phyloP scores from a whole-genome alignment of 2,888 invertebrate genomes.

The Lymantria monacha region DNA sequence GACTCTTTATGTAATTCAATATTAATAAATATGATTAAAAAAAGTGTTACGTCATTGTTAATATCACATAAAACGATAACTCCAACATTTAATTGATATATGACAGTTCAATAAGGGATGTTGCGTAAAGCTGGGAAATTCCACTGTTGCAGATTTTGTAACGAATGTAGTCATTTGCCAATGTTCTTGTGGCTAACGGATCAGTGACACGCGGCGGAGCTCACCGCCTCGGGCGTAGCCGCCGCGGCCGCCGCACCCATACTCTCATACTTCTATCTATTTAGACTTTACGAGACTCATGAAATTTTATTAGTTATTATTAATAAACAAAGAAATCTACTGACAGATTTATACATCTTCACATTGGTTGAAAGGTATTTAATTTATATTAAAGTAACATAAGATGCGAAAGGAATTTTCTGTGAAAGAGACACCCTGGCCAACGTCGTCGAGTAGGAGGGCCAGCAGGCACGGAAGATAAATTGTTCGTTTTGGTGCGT shows the following conservation, averaged over 20 bases:
- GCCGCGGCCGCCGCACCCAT: constrained; percentile 15
- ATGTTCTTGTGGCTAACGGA: constrained; percentile 21
- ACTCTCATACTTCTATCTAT: constrained; percentile 7
- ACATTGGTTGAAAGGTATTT: neutral
- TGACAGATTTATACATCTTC: neutral
- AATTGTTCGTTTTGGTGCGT: constrained; percentile 80
- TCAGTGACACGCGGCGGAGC: constrained; percentile 31
- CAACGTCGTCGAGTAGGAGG: constrained; percentile 72
- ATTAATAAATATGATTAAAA: too few relatives aligned
- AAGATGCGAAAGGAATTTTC: neutral
- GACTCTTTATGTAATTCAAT: too few relatives aligned
- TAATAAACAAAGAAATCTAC: constrained; percentile 9
- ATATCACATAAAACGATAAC: constrained; percentile 15
- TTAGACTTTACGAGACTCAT: constrained; percentile 6
- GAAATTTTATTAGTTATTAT: constrained; percentile 5
- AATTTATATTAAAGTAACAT: neutral
- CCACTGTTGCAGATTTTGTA: constrained; percentile 64
- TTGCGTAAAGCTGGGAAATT: constrained; percentile 66
- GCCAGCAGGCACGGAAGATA: constrained; percentile 78
- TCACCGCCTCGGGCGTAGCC: constrained; percentile 39
- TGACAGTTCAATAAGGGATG: constrained; percentile 63
- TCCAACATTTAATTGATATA: constrained; percentile 37
- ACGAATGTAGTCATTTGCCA: constrained; percentile 37
- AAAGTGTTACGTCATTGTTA: constrained; percentile 3
- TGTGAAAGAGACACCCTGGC: constrained; percentile 45